Base-by-base conservation (phyloP, 2,888 invertebrate species). In the Brachyptera putata region DNA sequence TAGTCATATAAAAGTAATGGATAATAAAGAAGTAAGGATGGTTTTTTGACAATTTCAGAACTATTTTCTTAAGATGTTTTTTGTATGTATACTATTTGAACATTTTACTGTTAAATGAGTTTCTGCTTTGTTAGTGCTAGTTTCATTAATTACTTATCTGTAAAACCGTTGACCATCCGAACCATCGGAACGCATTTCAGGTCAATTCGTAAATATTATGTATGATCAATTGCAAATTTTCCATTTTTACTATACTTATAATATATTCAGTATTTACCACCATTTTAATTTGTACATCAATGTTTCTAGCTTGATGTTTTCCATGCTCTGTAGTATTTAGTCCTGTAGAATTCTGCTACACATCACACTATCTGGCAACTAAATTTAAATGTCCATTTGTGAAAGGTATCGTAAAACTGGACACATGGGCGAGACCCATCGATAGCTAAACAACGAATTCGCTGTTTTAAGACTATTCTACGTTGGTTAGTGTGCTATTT, bases 41-140 rank as follows among this genome's bases (percentile, higher is more conserved):
- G 24, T 30, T 61, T 61, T 56, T 61, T 61, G 58, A 61, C 60
- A 62, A 39, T 62, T 62, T 61, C 57, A 53, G 21, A 60, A 60
- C 60, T 62, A 62, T 62, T 62, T 62, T 62, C 60, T 62, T 62
- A 62, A 60, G 53, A 60, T 56, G 34, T 49, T 60, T 62, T 62
- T 62, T 62, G 62, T 62, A 62, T 61, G 53, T 60, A 57, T 61
- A 63, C 53, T 58, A 57, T 63, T 60, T 56, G 48, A 61, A 63
- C 46, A 62, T 60, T 60, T 58, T 63, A 63, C 55, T 60, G 55
- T 62, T 62, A 36, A 56, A 56, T 57, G 49, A 62, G 55, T 53
- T 62, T 57, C 46, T 41, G 53, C 62, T 60, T 62, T 60, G 59
- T 56, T 62, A 46, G 46, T 16, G 21, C n/a, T 46, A 46, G 9